Evolutionary conservation across 2,113 vertebrate species (phyloP).

Genomic region (Xenopus laevis): DNA sequence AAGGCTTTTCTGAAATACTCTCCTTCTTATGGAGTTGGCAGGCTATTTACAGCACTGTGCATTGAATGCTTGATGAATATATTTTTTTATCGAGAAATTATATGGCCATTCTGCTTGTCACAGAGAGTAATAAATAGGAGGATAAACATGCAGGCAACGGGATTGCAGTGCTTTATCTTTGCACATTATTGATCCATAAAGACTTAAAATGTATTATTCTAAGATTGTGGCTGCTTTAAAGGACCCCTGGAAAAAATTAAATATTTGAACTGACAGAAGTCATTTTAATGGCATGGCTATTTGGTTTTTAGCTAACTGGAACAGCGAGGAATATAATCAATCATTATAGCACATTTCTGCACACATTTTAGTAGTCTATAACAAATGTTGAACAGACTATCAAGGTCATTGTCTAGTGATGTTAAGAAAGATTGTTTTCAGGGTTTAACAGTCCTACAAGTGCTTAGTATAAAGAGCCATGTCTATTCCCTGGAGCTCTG

Average conservation of each 20-base stretch:
- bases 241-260: slow-evolving; percentile 57
- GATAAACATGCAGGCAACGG: slow-evolving; percentile 55
- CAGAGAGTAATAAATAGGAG: slow-evolving; percentile 47
- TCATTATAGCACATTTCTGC: slow-evolving; percentile 71
- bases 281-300: slow-evolving; percentile 77
- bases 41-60: slow-evolving; percentile 41
- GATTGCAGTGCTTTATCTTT: slow-evolving; percentile 58
- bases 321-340: slow-evolving; percentile 64
- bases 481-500: slow-evolving; percentile 48
- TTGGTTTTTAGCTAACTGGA: slow-evolving; percentile 66
- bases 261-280: slow-evolving; percentile 63
- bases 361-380: slow-evolving; percentile 66
- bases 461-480: slow-evolving; percentile 51
- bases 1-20: slow-evolving; percentile 39
- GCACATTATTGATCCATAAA: slow-evolving; percentile 62
- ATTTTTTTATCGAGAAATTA: slow-evolving; percentile 49
- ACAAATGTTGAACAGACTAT: slow-evolving; percentile 52
- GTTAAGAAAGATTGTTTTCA: slow-evolving; percentile 54
- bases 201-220: slow-evolving; percentile 59
- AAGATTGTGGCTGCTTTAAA: slow-evolving; percentile 56
- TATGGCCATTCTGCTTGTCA: slow-evolving; percentile 54
- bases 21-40: slow-evolving; percentile 47
- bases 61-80: slow-evolving; percentile 44
- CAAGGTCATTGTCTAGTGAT: slow-evolving; percentile 57
- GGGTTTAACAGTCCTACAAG: slow-evolving; percentile 47